phyloP scores from a whole-genome alignment of 2,113 vertebrate species.

The Equus przewalskii region DNA sequence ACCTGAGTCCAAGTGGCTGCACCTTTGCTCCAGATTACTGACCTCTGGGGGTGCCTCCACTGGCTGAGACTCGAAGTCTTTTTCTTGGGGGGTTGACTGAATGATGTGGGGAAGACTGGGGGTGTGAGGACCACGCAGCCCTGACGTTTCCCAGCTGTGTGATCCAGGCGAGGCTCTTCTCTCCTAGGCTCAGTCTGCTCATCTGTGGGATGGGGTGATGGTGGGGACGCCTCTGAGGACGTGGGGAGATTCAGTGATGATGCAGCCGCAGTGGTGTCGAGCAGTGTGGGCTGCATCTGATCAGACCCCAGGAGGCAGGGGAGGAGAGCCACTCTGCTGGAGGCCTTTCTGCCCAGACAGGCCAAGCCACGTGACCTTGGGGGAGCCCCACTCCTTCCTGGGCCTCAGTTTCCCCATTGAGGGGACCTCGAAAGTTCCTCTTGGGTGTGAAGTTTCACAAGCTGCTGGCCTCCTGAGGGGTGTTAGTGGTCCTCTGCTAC shows the following conservation, averaged over 20 bases:
- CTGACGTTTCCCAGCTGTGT: background rate
- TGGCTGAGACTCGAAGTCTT: background rate
- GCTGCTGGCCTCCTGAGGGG: background rate
- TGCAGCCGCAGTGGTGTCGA: accelerated
- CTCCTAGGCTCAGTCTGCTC: background rate
- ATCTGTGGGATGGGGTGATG: background rate
- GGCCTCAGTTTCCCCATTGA: background rate
- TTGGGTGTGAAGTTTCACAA: background rate
- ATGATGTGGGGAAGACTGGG: background rate
- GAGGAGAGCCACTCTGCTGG: background rate
- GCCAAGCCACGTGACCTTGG: background rate
- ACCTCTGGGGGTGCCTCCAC: background rate
- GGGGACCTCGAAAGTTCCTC: background rate
- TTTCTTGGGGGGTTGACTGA: background rate
- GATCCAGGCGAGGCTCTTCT: background rate
- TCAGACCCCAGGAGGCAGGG: background rate
- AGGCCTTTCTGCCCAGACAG: background rate
- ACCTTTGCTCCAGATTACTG: background rate
- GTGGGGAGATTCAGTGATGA: background rate
- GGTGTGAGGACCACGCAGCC: background rate
- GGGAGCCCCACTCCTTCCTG: background rate
- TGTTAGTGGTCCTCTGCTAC: background rate
- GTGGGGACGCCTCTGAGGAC: background rate
- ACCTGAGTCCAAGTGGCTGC: background rate
- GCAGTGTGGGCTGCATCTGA: background rate